Conservation (phyloP, 1,140 invertebrate species). For the Neoseiulus cucumeris region DNA sequence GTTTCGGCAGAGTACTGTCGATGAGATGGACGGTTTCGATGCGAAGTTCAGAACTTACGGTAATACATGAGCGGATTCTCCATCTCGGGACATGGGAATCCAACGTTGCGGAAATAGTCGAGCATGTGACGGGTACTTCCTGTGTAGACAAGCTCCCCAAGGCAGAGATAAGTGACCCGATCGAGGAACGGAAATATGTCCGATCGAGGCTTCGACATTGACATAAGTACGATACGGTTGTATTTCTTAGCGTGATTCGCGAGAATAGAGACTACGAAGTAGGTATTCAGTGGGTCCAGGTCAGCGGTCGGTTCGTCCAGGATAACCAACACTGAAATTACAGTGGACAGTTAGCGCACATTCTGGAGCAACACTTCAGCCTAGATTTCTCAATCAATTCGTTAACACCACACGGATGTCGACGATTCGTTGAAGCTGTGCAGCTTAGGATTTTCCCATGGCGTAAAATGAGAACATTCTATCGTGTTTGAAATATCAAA, state of each 20-base stretch:
- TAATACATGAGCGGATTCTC: conserved; percentile 88
- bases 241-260: conserved; percentile 77
- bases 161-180: conserved; percentile 52
- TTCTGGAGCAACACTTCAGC: too few species aligned
- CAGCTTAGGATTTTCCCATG: too few species aligned
- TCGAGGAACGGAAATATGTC: conserved; percentile 81
- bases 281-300: conserved; percentile 71
- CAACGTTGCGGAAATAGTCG: conserved; percentile 69
- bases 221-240: conserved; percentile 62
- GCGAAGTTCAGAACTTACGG: conserved; percentile 36
- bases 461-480: too few species aligned
- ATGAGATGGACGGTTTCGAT: conserved; percentile 9
- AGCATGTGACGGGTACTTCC: conserved; percentile 63
- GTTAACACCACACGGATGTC: too few species aligned
- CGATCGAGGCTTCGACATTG: conserved; percentile 75
- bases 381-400: too few species aligned
- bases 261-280: conserved; percentile 71
- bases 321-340: conserved; percentile 45
- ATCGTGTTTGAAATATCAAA: too few species aligned
- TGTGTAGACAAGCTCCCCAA: conserved; percentile 73
- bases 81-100: conserved; percentile 69
- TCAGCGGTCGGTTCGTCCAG: conserved; percentile 77
- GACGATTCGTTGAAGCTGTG: too few species aligned
- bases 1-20: too few species aligned
- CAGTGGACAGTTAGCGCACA: too few species aligned